Evolutionary conservation across 2,797 vertebrate species (phyloP).

Genomic region (Bradypodion ventrale): DNA sequence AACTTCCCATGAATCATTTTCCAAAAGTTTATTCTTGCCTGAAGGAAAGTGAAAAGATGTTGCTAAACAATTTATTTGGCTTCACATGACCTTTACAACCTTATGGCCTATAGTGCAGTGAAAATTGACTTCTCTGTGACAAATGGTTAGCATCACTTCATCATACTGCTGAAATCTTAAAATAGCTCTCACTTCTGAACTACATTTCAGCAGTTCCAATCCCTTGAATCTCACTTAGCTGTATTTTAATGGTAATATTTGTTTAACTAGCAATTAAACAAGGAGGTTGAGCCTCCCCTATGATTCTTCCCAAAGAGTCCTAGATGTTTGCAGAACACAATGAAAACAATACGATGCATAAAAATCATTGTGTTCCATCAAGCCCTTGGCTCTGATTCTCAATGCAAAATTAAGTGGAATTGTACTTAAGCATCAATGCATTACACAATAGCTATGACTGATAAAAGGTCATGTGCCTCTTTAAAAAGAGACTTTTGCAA

Average conservation of each 20-base stretch:
- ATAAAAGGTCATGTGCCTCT: conserved; percentile 49
- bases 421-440: conserved; percentile 58
- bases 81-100: conserved; percentile 60
- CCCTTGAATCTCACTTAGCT: conserved; percentile 58
- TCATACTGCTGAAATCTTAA: conserved; percentile 59
- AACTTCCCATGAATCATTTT: not conserved
- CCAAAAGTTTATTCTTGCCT: not conserved
- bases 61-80: not conserved
- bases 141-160: conserved; percentile 55
- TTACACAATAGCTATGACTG: conserved; percentile 67
- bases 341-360: conserved; percentile 69
- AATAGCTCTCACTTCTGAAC: conserved; percentile 64
- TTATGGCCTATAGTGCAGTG: conserved; percentile 26
- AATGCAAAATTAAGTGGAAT: conserved; percentile 61
- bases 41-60: conserved; percentile 32
- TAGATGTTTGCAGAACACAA: conserved; percentile 69
- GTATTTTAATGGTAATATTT: conserved; percentile 60
- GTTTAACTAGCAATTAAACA: conserved; percentile 67
- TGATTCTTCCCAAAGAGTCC: conserved; percentile 69
- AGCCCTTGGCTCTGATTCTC: conserved; percentile 61
- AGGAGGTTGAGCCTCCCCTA: conserved; percentile 54
- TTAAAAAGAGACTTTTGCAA: conserved; percentile 29
- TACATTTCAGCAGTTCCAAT: conserved; percentile 57
- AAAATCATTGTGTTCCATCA: conserved; percentile 65
- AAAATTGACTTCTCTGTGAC: conserved; percentile 52